These are phyloP conservation scores for Struthidea cinerea DNA, from an alignment of 2,113 vertebrate species.

Conservation along the genomic window DNA sequence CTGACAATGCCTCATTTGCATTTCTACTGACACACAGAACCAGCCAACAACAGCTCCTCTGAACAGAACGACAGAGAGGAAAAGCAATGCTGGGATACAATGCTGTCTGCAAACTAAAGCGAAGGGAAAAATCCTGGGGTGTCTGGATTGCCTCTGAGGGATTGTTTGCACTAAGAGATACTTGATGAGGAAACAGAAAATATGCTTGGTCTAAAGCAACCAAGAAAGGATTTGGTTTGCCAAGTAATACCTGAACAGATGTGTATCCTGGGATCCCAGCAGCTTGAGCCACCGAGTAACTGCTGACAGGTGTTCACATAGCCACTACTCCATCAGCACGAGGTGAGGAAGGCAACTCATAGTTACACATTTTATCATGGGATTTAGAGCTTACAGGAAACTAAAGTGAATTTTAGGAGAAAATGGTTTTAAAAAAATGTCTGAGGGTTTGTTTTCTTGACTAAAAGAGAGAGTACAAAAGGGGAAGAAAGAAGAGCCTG, in stretches of 20 bases:
- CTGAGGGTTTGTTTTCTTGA: not conserved
- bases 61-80: not conserved
- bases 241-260: not conserved
- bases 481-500: not conserved
- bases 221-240: not conserved
- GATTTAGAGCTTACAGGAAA: not conserved
- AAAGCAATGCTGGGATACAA: not conserved
- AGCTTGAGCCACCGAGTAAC: not conserved
- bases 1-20: slow-evolving; percentile 55
- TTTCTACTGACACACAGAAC: not conserved
- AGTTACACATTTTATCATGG: not conserved
- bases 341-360: not conserved
- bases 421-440: not conserved
- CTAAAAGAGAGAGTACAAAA: not conserved
- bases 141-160: not conserved
- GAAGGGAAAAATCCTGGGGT: not conserved
- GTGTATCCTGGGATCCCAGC: not conserved
- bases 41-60: slow-evolving; percentile 5
- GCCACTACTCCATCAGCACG: not conserved
- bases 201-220: not conserved
- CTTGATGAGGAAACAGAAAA: not conserved
- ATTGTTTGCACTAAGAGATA: not conserved
- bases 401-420: not conserved
- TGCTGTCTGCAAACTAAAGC: not conserved
- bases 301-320: not conserved